A percentile compares a stretch with the other conserved stretches of the same genome.
These are phyloP conservation scores for Ctenomys sociabilis DNA, from an alignment of 2,113 vertebrate genomes.

Conservation along the genomic window DNA sequence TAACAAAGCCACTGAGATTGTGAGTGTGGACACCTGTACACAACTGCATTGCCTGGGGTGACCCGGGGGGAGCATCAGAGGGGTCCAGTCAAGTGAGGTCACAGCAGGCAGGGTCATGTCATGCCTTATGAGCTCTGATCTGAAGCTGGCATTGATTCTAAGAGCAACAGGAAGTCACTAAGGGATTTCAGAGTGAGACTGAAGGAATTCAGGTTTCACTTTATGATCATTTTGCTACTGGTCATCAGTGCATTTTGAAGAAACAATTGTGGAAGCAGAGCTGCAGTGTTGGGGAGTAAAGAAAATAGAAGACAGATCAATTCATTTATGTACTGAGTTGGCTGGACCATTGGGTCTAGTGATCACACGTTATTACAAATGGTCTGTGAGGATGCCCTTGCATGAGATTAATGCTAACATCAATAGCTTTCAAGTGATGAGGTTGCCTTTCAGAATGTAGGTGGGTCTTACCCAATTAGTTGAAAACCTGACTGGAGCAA, in stretches of 20 bases:
- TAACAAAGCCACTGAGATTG: neutral
- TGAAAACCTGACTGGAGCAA: neutral
- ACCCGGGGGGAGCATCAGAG: neutral
- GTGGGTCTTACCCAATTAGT: conserved; percentile 3
- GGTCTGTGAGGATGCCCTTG: neutral
- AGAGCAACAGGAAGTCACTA: neutral
- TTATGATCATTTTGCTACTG: neutral
- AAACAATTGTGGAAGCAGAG: neutral
- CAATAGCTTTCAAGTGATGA: conserved; percentile 1
- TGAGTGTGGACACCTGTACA: neutral
- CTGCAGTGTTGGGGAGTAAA: neutral
- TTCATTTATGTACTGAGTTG: neutral
- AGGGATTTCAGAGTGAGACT: neutral
- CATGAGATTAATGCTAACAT: conserved; percentile 31
- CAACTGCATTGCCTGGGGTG: neutral
- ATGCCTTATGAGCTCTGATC: neutral
- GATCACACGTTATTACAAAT: neutral
- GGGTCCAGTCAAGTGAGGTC: neutral
- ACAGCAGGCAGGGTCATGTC: neutral
- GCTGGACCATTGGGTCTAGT: neutral
- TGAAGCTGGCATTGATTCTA: conserved; percentile 31
- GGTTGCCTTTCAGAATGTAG: neutral
- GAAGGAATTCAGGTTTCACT: neutral
- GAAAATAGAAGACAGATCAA: neutral
- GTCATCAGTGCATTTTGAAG: neutral